Conservation (phyloP, 2,888 invertebrate species). For the Lottia gigantea region DNA sequence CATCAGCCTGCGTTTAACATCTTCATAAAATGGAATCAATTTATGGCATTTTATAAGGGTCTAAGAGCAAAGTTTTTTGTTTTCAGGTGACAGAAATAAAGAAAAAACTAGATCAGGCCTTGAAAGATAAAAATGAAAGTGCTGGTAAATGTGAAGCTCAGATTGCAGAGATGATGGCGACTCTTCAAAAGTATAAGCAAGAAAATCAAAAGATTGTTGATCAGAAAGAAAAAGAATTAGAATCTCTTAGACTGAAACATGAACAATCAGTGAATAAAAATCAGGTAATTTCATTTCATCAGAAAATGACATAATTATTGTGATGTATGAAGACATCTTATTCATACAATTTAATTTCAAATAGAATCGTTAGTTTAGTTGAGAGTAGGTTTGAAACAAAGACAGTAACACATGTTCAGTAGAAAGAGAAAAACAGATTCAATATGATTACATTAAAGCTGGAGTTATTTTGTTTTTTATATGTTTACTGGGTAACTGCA, state of each 20-base stretch:
- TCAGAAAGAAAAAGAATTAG: constrained; percentile 53
- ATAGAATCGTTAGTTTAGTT: too few species aligned
- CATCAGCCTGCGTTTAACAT: neutral
- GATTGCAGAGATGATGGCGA: constrained; percentile 55
- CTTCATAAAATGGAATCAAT: neutral
- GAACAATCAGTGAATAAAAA: constrained; percentile 22
- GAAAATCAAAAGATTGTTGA: constrained; percentile 50
- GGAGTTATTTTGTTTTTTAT: too few species aligned
- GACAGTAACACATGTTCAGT: too few species aligned
- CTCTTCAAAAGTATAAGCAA: constrained; percentile 57
- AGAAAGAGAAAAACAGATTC: too few species aligned
- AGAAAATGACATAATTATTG: too few species aligned
- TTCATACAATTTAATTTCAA: too few species aligned
- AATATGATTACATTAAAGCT: too few species aligned
- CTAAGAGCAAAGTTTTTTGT: neutral
- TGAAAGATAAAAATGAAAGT: constrained; percentile 44
- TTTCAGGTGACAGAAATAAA: constrained; percentile 40
- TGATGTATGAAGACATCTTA: too few species aligned
- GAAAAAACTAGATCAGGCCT: constrained; percentile 33
- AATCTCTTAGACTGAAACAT: constrained; percentile 34
- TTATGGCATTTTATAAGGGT: neutral
- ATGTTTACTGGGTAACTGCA: too few species aligned
- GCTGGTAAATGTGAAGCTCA: constrained; percentile 47
- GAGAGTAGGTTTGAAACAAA: too few species aligned
- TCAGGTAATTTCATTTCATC: neutral